phyloP scores from a whole-genome alignment of 2,113 vertebrate species.

The Sterrhoptilus dennistouni region DNA sequence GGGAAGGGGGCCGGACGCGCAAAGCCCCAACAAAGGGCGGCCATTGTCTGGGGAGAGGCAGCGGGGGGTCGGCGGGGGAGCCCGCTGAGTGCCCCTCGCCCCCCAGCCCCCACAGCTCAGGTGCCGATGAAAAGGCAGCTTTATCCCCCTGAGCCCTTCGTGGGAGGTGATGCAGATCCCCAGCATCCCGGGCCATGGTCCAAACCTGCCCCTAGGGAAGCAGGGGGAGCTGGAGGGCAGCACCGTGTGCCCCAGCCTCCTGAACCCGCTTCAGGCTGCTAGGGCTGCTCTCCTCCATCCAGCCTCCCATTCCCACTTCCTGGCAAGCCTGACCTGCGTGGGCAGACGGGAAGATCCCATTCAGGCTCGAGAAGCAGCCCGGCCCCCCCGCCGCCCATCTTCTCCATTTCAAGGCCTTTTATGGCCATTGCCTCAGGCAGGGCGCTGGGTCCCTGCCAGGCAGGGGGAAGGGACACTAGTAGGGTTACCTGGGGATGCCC shows the following conservation, averaged over 20 bases:
- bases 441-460: neutral
- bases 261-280: fast-evolving
- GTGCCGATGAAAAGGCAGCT: conserved; percentile 24
- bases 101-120: neutral
- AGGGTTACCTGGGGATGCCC: neutral
- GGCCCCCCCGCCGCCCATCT: neutral
- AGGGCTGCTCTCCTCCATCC: neutral
- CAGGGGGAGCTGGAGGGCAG: neutral
- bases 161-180: neutral
- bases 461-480: neutral
- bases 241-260: neutral
- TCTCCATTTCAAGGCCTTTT: conserved; percentile 56
- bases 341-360: neutral
- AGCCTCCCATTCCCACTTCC: neutral
- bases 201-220: neutral
- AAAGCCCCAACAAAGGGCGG: conserved; percentile 21
- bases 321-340: neutral
- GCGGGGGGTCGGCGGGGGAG: neutral
- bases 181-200: fast-evolving
- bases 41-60: conserved; percentile 13
- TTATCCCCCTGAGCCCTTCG: neutral
- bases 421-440: conserved; percentile 14
- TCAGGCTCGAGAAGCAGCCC: neutral
- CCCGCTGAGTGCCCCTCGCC: neutral
- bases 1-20: neutral